Base-by-base conservation (phyloP, 2,797 vertebrate genomes). In the Hippoglossus hippoglossus region DNA sequence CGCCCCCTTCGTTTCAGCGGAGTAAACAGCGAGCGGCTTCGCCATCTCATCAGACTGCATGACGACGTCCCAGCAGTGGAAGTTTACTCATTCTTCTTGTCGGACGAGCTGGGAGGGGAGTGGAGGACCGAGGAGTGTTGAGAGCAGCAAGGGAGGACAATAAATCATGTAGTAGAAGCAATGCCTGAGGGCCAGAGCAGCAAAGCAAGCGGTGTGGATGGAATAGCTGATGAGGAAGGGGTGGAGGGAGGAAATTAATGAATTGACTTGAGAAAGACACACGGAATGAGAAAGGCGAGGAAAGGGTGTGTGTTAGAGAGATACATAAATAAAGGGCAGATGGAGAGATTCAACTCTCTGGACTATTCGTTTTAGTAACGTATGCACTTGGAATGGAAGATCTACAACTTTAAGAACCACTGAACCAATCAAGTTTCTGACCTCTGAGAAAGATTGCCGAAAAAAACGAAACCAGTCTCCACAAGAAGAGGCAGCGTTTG, bases 131-230 rank as follows among this genome's bases (percentile, higher is more conserved):
- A 67, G 64, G 67, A 78, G 67, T 61, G 55, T 65, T 70, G 62
- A 59, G 63, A 82, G 79, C 55, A 53, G 65, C 65, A 28, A 52
- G 64, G 60, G 72, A 82, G 74, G 68, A 82, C 68, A 67, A 89
- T 87, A 81, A 86, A 87, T 86, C 85, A 87, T 80, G 77, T 76
- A 77, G 75, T 73, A 75, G 79, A 83, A 73, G 84, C 73, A 67
- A 67, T 46, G 79, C 81, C 79, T 57, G 28, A 81, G 79, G 77
- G 79, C 77, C 60, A 47, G 63, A 67, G 62, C 77, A 62, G 75
- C 55, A 61, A 67, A 60, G 66, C 63, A 62, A 53, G 66, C 36
- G 25, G 60, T 76, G 66, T 74, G 77, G 69, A 67, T 59, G 77
- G 83, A 86, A 88, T 84, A 62, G 31, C 16, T 63, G 67, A 86